Evolutionary conservation across 2,888 invertebrate species (phyloP), one percentile per base, ranked within the genome.

Genomic region (Schizaphis graminum): DNA sequence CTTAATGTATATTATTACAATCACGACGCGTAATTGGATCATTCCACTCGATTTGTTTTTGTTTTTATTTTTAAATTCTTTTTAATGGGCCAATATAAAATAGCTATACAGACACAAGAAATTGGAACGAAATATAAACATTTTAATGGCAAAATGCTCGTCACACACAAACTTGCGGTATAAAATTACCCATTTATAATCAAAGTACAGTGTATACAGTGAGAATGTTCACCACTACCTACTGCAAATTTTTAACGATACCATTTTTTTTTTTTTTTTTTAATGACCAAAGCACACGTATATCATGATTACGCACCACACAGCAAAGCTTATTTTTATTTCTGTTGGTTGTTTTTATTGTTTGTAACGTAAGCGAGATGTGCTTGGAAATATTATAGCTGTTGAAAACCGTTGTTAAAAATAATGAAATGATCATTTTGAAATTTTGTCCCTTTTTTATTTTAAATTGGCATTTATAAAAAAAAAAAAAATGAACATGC

Each of bases 221-320:
- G 35, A 77, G 77, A 77, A 77, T 77, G 21, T 77, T 35, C 77
- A 77, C 77, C 77, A 77, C 77, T 35, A 86, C 49, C 77, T 35
- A 86, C 49, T n/a, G n/a, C n/a, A 87, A 77, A 77, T 35, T 87
- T 88, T 88, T 88, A 88, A 88, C 88, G 88, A 53, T 88, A 35
- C 10, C 35, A 88, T 49, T 88, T 87, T 88, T 53, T 53, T 49
- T 86, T 85, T 49, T 88, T 88, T 53, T 53, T 49, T 86, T 86
- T 88, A 56, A 89, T 89, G 89, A 56, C 56, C 89, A 89, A 56
- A 56, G 13, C 56, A 53, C 35, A 53, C 89, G 56, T 41, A 47
- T 53, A 89, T 41, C 24, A 89, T 89, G 56, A 44, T 16, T 86
- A 47, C 86, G 28, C 47, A 86, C 47, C 44, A 44, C 28, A 44